phyloP scores from a whole-genome alignment of 1,140 invertebrate species.

The Trinorchestia longiramus region DNA sequence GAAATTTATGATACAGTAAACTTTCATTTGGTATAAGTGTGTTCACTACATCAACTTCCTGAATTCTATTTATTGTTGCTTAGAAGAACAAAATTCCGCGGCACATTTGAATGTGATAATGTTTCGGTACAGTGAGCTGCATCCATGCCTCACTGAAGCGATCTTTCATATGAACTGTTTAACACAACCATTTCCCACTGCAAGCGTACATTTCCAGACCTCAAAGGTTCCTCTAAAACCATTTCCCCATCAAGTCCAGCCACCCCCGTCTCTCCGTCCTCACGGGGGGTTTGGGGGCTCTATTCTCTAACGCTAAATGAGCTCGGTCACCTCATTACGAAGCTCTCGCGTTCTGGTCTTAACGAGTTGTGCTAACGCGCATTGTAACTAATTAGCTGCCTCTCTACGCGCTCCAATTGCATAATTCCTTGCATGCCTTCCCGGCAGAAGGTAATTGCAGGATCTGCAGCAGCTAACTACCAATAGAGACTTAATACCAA shows the following conservation, averaged over 20 bases:
- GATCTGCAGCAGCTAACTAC: constrained; percentile 11
- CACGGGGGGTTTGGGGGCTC: background rate
- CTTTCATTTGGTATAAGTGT: background rate
- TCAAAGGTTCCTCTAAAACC: background rate
- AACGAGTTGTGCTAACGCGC: constrained; percentile 30
- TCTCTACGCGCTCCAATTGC: constrained; percentile 33
- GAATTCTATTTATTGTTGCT: too few species aligned
- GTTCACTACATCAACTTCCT: too few species aligned
- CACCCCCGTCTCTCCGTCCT: background rate
- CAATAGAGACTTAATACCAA: constrained; percentile 24
- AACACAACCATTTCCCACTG: background rate
- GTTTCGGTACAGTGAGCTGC: too few species aligned
- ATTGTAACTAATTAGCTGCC: constrained; percentile 41
- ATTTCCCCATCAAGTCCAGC: background rate
- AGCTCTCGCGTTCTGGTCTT: background rate
- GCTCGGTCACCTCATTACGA: background rate
- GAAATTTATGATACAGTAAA: too few species aligned
- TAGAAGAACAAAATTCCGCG: too few species aligned
- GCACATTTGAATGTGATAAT: too few species aligned
- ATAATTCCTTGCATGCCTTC: background rate
- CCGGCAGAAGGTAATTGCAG: background rate
- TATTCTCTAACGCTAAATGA: background rate
- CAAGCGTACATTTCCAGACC: background rate
- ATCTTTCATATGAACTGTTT: background rate
- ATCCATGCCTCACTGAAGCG: too few species aligned